These are phyloP conservation scores for Callosobruchus maculatus DNA, from an alignment of 2,888 invertebrate species.

Conservation along the genomic window DNA sequence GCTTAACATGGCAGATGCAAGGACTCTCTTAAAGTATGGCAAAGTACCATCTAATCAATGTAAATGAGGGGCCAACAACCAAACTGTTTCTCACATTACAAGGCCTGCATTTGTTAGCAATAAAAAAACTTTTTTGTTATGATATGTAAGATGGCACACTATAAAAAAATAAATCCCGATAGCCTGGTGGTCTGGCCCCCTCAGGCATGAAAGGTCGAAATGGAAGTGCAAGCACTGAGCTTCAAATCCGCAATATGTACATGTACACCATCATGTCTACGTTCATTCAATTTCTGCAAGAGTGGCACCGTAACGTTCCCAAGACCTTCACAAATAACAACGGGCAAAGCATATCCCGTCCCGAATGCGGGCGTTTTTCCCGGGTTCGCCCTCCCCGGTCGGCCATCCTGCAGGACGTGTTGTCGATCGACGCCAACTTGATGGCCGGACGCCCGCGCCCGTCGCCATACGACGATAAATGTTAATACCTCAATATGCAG, in stretches of 20 bases:
- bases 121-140: too few species aligned
- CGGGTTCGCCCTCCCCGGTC: not conserved
- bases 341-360: not conserved
- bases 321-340: not conserved
- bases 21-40: too few species aligned
- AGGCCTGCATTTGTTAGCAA: too few species aligned
- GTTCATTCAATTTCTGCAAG: not conserved
- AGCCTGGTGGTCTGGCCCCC: too few species aligned
- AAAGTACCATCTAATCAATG: too few species aligned
- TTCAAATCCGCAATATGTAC: not conserved
- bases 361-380: not conserved
- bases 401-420: not conserved
- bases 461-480: constrained; percentile 36
- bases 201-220: too few species aligned
- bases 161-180: too few species aligned
- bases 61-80: too few species aligned
- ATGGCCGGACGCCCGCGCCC: constrained; percentile 39
- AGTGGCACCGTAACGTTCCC: not conserved
- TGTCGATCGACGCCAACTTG: constrained; percentile 13
- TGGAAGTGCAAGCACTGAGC: too few species aligned
- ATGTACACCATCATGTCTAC: not conserved
- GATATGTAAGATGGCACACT: too few species aligned
- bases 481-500: constrained; percentile 51
- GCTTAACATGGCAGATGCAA: too few species aligned
- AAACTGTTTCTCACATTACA: too few species aligned